Conservation (phyloP, 2,113 vertebrate genomes). For the Pedetes capensis region DNA sequence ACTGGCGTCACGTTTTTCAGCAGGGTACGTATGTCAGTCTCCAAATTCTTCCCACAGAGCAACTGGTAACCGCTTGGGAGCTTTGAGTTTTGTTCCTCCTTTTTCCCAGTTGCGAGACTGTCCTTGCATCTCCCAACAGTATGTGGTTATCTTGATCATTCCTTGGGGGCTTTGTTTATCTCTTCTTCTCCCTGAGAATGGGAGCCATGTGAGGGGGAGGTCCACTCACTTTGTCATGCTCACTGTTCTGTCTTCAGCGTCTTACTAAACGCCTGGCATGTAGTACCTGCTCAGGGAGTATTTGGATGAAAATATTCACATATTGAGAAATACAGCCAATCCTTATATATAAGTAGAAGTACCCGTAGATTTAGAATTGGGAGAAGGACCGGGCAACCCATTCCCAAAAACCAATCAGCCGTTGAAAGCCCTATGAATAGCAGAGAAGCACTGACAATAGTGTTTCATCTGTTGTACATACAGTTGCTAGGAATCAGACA, state of each 20-base stretch:
- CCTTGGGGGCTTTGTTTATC: neutral
- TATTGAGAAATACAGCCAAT: neutral
- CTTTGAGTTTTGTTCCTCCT: neutral
- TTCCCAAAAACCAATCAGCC: too few species aligned
- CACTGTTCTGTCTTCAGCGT: neutral
- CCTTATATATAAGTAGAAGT: neutral
- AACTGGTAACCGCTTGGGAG: neutral
- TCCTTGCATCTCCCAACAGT: neutral
- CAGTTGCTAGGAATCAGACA: too few species aligned
- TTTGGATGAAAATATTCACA: neutral
- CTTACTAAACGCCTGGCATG: neutral
- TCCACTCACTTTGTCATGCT: rapidly evolving
- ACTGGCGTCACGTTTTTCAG: neutral
- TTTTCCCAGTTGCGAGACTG: neutral
- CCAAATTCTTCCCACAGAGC: neutral
- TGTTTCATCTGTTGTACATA: too few species aligned
- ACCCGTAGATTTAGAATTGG: neutral
- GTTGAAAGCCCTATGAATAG: too few species aligned
- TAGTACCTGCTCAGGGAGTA: neutral
- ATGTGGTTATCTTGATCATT: neutral
- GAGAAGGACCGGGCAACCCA: too few species aligned
- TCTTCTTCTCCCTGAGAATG: neutral
- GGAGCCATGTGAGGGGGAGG: neutral
- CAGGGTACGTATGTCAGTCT: neutral
- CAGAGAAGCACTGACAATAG: too few species aligned